Evolutionary conservation across 2,888 invertebrate genomes (phyloP).

Genomic region (Lampropteryx suffumata): DNA sequence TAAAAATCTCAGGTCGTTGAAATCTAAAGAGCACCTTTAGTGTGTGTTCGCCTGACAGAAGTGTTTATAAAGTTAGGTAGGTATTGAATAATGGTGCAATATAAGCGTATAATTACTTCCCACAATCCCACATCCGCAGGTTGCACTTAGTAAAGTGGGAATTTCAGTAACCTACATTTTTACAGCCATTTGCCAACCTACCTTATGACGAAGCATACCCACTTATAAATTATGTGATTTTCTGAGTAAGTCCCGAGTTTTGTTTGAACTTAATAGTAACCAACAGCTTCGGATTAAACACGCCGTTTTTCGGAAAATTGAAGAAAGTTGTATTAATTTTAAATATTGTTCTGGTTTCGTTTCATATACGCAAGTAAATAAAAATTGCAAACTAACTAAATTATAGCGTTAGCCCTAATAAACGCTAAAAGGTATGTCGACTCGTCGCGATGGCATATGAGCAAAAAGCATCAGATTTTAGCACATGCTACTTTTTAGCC

Average conservation of each 20-base stretch:
- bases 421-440: constrained; percentile 40
- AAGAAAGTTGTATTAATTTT: no score
- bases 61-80: constrained; percentile 28
- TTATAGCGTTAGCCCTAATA: constrained; percentile 59
- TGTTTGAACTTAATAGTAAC: no score
- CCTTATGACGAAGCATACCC: constrained; percentile 2
- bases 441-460: not conserved
- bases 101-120: constrained; percentile 29
- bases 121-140: constrained; percentile 29
- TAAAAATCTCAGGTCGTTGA: not conserved
- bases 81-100: constrained; percentile 33
- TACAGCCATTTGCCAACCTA: constrained; percentile 12
- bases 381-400: constrained; percentile 1
- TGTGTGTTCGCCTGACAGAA: constrained; percentile 24
- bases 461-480: not conserved
- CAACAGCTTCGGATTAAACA: no score
- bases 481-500: not conserved
- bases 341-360: no score
- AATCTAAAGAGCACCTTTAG: not conserved
- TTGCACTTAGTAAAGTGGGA: constrained; percentile 7
- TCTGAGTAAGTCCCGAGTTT: no score
- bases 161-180: constrained; percentile 22
- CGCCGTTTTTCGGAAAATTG: no score
- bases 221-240: constrained; percentile 5
- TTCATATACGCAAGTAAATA: no score